Percentiles rank a stretch among this genome's conserved stretches.
phyloP scores from a whole-genome alignment of 2,888 invertebrate genomes.

The Mimachlamys varia region DNA sequence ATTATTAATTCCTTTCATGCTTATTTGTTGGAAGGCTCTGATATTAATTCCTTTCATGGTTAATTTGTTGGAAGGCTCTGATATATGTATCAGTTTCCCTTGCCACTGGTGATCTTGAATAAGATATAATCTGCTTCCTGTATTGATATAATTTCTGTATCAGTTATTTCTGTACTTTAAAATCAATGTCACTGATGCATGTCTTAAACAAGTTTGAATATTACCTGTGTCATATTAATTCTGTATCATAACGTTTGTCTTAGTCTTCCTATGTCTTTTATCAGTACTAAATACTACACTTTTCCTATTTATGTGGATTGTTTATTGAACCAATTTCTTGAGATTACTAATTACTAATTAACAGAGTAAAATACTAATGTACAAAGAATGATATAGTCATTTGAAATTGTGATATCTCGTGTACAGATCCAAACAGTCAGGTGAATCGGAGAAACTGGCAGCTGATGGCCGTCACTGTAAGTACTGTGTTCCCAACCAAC shows the following conservation, averaged over 20 bases:
- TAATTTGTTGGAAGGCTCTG: background rate
- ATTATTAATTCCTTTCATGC: too few species aligned
- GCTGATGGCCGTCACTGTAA: slow-evolving; percentile 90
- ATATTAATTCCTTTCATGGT: background rate
- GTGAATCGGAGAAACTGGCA: slow-evolving; percentile 92
- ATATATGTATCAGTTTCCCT: too few species aligned
- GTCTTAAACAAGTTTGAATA: background rate
- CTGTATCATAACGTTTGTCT: background rate
- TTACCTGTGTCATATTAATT: background rate
- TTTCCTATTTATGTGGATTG: background rate
- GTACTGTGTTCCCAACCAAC: slow-evolving; percentile 93
- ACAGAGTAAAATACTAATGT: background rate
- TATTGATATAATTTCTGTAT: background rate
- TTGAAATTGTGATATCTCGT: background rate
- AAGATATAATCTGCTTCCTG: background rate
- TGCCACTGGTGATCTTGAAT: background rate
- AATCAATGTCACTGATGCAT: background rate
- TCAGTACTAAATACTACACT: background rate
- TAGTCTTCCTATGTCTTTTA: background rate
- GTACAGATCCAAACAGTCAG: slow-evolving; percentile 74
- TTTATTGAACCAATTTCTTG: background rate
- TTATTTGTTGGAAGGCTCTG: too few species aligned
- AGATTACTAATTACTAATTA: background rate
- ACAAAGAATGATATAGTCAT: background rate
- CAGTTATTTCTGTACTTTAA: background rate